Percentiles rank a stretch among this genome's conserved stretches.
Evolutionary conservation across 2,888 invertebrate species (phyloP).

Genomic region (Sarcophaga subvicina): DNA sequence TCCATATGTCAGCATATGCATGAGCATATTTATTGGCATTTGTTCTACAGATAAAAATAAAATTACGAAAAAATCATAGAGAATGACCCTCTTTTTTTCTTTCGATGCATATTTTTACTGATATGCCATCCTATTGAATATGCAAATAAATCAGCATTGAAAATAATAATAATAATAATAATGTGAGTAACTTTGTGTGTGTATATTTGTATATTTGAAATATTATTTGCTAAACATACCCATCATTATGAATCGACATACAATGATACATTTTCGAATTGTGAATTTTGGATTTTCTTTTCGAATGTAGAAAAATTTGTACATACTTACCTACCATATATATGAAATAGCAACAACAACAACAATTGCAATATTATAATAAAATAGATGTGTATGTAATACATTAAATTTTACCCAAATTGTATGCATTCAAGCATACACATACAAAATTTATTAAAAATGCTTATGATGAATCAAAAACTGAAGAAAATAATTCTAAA

Average conservation of each 20-base stretch:
- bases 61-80: no score
- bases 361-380: neutral
- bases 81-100: neutral
- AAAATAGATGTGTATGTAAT: conserved; percentile 30
- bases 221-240: conserved; percentile 23
- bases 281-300: neutral
- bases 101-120: neutral
- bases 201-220: neutral
- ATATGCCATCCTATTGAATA: conserved; percentile 35
- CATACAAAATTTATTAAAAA: conserved; percentile 37
- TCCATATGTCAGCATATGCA: no score
- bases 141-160: conserved; percentile 42
- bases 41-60: no score
- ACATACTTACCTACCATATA: neutral
- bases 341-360: conserved; percentile 14
- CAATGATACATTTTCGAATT: conserved; percentile 6
- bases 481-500: conserved; percentile 12
- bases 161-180: conserved; percentile 40
- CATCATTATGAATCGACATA: neutral
- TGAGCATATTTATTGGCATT: no score
- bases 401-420: conserved; percentile 63
- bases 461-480: neutral
- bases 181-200: neutral
- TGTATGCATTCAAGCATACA: conserved; percentile 51
- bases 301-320: neutral